Conservation (phyloP, 2,888 invertebrate species). For the Sinodicranocentrus sp. region DNA sequence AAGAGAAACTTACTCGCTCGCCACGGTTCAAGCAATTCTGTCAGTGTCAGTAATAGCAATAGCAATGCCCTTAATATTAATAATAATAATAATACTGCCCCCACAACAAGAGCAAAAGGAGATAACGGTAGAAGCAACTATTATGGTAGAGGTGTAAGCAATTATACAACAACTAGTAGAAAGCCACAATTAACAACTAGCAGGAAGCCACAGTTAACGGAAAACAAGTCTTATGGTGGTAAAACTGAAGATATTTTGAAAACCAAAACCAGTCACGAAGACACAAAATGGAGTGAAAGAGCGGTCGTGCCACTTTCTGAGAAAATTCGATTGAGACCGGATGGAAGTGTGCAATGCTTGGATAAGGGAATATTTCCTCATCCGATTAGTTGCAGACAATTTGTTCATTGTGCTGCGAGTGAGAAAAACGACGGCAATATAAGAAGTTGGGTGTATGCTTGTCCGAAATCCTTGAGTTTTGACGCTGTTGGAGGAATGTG, state of each 20-base stretch:
- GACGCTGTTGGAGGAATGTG: conserved; percentile 95
- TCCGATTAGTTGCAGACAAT: conserved; percentile 93
- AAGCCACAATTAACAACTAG: conserved; percentile 27
- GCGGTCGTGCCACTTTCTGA: conserved; percentile 76
- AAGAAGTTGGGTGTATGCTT: conserved; percentile 92
- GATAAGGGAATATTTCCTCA: conserved; percentile 96
- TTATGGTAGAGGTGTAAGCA: conserved; percentile 39
- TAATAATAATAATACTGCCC: conserved; percentile 9
- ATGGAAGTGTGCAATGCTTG: conserved; percentile 89
- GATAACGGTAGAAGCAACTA: conserved; percentile 16
- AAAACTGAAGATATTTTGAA: too few species aligned
- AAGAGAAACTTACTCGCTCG: conserved; percentile 68
- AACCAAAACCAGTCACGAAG: conserved; percentile 6
- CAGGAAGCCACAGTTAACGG: conserved; percentile 28
- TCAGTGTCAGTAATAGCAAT: background rate
- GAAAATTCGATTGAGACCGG: conserved; percentile 81
- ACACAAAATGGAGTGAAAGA: conserved; percentile 64
- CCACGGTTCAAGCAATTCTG: conserved; percentile 21
- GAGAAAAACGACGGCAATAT: conserved; percentile 84
- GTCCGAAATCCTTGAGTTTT: conserved; percentile 90
- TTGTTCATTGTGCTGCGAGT: conserved; percentile 92
- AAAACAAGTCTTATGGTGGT: background rate
- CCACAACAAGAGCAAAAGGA: background rate
- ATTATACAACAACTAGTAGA: conserved; percentile 28
- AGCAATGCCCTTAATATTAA: background rate